These are phyloP conservation scores for Diprion similis DNA, from an alignment of 1,140 invertebrate species.

Conservation along the genomic window DNA sequence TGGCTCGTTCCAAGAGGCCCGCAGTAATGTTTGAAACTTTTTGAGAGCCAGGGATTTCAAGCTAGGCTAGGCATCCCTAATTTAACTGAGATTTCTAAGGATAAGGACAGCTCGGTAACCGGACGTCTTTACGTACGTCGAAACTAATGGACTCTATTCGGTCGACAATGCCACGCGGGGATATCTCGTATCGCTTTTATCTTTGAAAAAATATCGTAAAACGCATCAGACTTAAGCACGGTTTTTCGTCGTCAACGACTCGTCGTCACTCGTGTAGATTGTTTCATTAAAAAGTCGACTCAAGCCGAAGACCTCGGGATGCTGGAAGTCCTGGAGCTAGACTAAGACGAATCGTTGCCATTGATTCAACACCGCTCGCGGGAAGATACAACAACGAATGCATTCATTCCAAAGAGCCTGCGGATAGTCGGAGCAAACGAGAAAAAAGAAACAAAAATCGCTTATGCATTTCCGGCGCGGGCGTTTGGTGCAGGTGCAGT, in stretches of 20 bases:
- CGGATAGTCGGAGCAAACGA: background rate
- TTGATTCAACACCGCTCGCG: constrained; percentile 2
- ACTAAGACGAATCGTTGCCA: background rate
- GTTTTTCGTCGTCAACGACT: background rate
- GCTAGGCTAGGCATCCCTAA: constrained; percentile 1
- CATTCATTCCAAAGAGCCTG: background rate
- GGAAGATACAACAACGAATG: constrained; percentile 4
- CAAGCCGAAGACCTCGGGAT: background rate
- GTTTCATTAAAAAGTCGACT: background rate
- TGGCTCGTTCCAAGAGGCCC: background rate
- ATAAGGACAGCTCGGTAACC: background rate
- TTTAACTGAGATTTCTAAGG: background rate
- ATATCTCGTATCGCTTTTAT: background rate
- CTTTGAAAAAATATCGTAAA: background rate
- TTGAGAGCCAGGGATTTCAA: background rate
- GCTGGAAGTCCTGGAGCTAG: constrained; percentile 4
- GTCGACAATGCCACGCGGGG: background rate
- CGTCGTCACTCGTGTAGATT: background rate
- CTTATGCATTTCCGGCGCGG: constrained; percentile 5
- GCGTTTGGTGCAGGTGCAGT: constrained; percentile 3
- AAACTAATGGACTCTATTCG: background rate
- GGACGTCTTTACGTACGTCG: background rate
- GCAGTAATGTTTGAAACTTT: background rate
- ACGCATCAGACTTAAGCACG: background rate
- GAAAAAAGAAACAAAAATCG: background rate